Evolutionary conservation across 2,113 vertebrate species (phyloP).

Genomic region (Cochlearius cochlearius): DNA sequence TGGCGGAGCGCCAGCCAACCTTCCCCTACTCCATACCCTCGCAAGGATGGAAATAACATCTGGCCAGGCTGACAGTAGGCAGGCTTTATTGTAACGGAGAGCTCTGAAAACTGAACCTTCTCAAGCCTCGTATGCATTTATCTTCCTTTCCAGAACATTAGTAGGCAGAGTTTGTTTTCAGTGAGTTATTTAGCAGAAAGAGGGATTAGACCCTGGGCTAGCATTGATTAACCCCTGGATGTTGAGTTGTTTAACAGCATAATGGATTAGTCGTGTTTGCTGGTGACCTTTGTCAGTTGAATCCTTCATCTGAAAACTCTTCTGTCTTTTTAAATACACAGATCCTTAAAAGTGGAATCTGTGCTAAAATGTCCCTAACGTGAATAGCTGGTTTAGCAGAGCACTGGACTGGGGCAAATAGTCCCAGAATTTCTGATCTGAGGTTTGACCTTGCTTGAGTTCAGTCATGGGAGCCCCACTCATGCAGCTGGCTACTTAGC

Average conservation of each 20-base stretch:
- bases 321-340: not conserved
- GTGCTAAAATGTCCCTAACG: not conserved
- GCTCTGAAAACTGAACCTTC: slow-evolving; percentile 10
- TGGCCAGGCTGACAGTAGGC: not conserved
- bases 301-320: slow-evolving; percentile 4
- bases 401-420: not conserved
- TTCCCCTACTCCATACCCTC: not conserved
- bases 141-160: slow-evolving; percentile 25
- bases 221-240: slow-evolving; percentile 63
- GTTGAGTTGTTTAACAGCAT: slow-evolving; percentile 62
- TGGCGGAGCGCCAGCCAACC: not conserved
- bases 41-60: slow-evolving; percentile 33
- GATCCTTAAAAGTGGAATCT: not conserved
- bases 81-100: not conserved
- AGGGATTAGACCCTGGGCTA: slow-evolving; percentile 32
- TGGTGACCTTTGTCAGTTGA: slow-evolving; percentile 45
- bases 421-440: not conserved
- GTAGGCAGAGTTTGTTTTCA: slow-evolving; percentile 12
- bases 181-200: slow-evolving; percentile 35
- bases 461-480: not conserved
- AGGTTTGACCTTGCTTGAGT: accelerated
- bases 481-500: not conserved
- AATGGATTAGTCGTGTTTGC: slow-evolving; percentile 54
- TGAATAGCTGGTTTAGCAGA: not conserved
- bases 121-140: slow-evolving; percentile 11